These are phyloP conservation scores for Acleris cristana DNA, from an alignment of 2,888 invertebrate genomes.

Conservation along the genomic window DNA sequence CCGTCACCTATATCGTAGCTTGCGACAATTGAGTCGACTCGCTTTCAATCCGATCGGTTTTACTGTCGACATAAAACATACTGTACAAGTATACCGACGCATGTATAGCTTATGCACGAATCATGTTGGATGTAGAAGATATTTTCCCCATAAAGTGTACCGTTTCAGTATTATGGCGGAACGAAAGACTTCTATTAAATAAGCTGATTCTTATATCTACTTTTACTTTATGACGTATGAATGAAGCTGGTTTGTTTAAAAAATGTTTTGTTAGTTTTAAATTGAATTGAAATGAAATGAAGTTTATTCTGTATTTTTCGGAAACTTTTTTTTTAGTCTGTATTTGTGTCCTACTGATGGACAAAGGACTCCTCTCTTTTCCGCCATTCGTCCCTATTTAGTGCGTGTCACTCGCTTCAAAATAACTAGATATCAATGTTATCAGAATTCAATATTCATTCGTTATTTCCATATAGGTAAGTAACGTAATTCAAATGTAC, in stretches of 20 bases:
- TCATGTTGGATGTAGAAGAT: constrained; percentile 14
- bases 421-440: no score
- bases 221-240: not conserved
- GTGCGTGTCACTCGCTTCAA: no score
- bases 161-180: constrained; percentile 14
- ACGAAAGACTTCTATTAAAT: not conserved
- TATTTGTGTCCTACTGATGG: no score
- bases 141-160: constrained; percentile 8
- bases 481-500: no score
- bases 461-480: not conserved
- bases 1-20: constrained; percentile 53
- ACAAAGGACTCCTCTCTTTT: no score
- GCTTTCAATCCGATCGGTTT: constrained; percentile 60
- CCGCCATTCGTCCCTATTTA: no score
- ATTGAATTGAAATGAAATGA: no score
- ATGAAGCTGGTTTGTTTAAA: no score
- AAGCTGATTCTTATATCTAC: not conserved
- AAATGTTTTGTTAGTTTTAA: no score
- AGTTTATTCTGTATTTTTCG: no score
- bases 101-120: constrained; percentile 1
- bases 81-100: constrained; percentile 30
- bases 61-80: constrained; percentile 40
- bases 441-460: not conserved
- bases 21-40: constrained; percentile 61
- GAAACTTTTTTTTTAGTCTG: not conserved